Evolutionary conservation across 1,140 invertebrate genomes (phyloP), one percentile per base, ranked within the genome.

Genomic region (Philotrypesis tridentata): DNA sequence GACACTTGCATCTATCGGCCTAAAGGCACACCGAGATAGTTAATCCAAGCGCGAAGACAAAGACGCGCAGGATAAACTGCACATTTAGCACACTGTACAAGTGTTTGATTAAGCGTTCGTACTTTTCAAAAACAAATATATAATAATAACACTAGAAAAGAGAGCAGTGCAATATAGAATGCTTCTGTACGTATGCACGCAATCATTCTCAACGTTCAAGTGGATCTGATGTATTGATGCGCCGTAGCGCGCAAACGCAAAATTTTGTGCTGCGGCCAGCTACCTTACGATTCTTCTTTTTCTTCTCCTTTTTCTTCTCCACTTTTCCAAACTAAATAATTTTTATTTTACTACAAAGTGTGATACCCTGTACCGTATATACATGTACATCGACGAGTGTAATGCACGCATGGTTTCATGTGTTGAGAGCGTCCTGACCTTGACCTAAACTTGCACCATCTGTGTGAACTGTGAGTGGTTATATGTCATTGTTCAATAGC

Each of bases 371-470:
- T 9, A 37, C 3, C 33, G 33, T n/a, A 63, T 12, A 23, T 23
- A 12, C 33, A 12, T 12, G 40, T 11, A 43, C 12, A 43, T 11
- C 48, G 48, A 14, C 48, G 48, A 14, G 48, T 17, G 17, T 5
- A n/a, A 60, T 63, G 25, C 27, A 37, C 23, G 43, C 31, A 33
- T 67, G 63, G 75, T 31, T 48, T 14, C 33, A 65, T 67, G 23
- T 67, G 23, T 68, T 17, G 27, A 78, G 25, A 67, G 76, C n/a
- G 12, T 78, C 43, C 17, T 55, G 21, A 78, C 76, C 76, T 78
- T 78, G 76, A 70, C 76, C 76, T 70, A 68, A 14, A 78, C 23
- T 17, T 55, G 17, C 5, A 17, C 25, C 37, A 25, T 33, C 37
- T 55, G 11, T 27, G 25, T 23, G 61, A 27, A 25, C 27, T 27